phyloP scores from a whole-genome alignment of 2,797 vertebrate species.

The Sebastes trivittatus region DNA sequence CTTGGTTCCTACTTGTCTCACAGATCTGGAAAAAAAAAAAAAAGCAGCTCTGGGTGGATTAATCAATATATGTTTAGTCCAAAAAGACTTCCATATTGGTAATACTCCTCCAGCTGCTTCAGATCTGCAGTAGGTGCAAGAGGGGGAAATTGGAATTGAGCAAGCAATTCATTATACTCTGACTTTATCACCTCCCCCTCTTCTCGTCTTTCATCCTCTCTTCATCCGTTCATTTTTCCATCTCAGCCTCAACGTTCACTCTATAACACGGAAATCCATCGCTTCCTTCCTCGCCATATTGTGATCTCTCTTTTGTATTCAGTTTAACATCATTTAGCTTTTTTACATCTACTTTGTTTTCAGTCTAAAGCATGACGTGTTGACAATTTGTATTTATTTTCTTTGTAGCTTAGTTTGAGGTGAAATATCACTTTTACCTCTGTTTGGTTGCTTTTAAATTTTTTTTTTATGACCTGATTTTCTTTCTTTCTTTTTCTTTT shows the following conservation, averaged over 20 bases:
- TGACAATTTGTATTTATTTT: constrained; percentile 65
- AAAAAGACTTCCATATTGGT: constrained; percentile 55
- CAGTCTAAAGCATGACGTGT: constrained; percentile 66
- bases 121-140: constrained; percentile 72
- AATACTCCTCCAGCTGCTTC: constrained; percentile 57
- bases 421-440: constrained; percentile 67
- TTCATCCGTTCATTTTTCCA: constrained; percentile 69
- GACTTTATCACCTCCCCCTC: constrained; percentile 80
- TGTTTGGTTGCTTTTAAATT: constrained; percentile 23
- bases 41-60: constrained; percentile 53
- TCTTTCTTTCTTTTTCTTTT: constrained; percentile 10
- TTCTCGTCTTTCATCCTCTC: constrained; percentile 53
- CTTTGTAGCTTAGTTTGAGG: constrained; percentile 74
- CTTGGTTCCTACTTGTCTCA: constrained; percentile 67
- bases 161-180: constrained; percentile 89
- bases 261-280: constrained; percentile 63
- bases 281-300: constrained; percentile 52
- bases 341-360: constrained; percentile 74
- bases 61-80: constrained; percentile 57
- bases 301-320: constrained; percentile 48
- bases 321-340: constrained; percentile 55
- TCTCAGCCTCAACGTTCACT: constrained; percentile 77
- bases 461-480: constrained; percentile 41
- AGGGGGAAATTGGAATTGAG: constrained; percentile 75
- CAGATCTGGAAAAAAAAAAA: constrained; percentile 59